Evolutionary conservation across 2,888 invertebrate genomes (phyloP), one percentile per base, ranked within the genome.

Genomic region (Ramazzottius varieornatus): DNA sequence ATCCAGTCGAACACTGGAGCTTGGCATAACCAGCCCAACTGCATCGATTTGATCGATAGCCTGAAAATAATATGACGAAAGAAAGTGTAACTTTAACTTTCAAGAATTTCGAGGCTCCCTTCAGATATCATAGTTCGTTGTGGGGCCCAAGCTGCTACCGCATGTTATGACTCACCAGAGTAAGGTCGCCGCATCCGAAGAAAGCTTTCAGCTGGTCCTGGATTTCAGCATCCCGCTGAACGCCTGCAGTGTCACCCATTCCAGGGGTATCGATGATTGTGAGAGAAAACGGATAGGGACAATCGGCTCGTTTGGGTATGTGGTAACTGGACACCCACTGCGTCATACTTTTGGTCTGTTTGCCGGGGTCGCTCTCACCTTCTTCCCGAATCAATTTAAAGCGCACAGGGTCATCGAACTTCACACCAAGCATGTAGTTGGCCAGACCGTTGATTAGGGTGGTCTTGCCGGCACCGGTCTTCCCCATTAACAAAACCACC

Each of bases 1-100:
- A 20, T 64, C 66, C 46, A 67, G 63, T 32, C 67, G 66, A 16
- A 2, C 2, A 1, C 24, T 20, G 32, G 40, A 16, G 20, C 69
- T 32, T 46, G 32, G 64, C 8, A 63, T 33, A 1, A 69, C 67
- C 32, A 69, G 34, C 1, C 68, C 66, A 63, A 67, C 46, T 1
- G 65, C 65, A 33, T 67, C 34, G 24, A 68, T n/a, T n/a, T n/a
- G n/a, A n/a, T n/a, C n/a, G n/a, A n/a, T n/a, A n/a, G n/a, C n/a
- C n/a, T n/a, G n/a, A n/a, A n/a, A n/a, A n/a, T n/a, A n/a, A n/a
- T n/a, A n/a, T n/a, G n/a, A n/a, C n/a, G n/a, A n/a, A n/a, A n/a
- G n/a, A n/a, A n/a, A n/a, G n/a, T n/a, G n/a, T n/a, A n/a, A n/a
- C n/a, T n/a, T n/a, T n/a, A n/a, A n/a, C n/a, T n/a, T n/a, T n/a